Conservation (phyloP, 2,797 vertebrate species). For the Lycodopsis pacificus region DNA sequence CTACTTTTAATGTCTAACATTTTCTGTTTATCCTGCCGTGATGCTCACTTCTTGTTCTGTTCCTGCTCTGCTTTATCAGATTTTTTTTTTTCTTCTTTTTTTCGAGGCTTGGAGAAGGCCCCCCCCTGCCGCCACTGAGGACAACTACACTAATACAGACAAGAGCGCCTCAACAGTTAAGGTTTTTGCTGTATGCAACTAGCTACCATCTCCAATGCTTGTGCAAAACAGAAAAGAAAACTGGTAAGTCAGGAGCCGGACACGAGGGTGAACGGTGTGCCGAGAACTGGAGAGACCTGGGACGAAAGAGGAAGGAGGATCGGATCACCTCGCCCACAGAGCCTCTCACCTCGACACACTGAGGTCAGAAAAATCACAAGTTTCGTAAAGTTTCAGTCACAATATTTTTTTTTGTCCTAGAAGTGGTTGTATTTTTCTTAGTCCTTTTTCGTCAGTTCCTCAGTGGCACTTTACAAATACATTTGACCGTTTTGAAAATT, state of each 20-base stretch:
- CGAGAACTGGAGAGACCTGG: conserved; percentile 68
- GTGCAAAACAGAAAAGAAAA: conserved; percentile 81
- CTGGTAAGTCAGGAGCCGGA: conserved; percentile 74
- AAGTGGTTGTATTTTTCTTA: conserved; percentile 69
- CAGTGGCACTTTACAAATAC: conserved; percentile 82
- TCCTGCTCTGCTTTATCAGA: conserved; percentile 59
- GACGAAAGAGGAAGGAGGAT: conserved; percentile 67
- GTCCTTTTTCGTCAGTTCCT: conserved; percentile 76
- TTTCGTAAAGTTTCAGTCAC: conserved; percentile 77
- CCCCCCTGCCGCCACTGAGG: conserved; percentile 77
- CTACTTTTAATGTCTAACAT: conserved; percentile 62
- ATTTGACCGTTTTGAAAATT: conserved; percentile 77
- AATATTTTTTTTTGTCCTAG: conserved; percentile 56
- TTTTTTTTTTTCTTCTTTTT: conserved; percentile 42
- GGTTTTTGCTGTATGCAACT: conserved; percentile 77
- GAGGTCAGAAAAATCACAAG: conserved; percentile 84
- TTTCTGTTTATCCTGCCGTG: conserved; percentile 52
- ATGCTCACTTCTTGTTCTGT: conserved; percentile 46
- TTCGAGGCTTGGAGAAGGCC: conserved; percentile 75
- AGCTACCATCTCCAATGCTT: conserved; percentile 80
- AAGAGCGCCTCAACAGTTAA: conserved; percentile 79
- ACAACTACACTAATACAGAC: conserved; percentile 82
- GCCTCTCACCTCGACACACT: conserved; percentile 76
- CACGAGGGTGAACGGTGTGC: conserved; percentile 69
- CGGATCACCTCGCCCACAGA: conserved; percentile 62